Conservation (phyloP, 2,797 vertebrate species). For the Helicolenus hilgendorfi region DNA sequence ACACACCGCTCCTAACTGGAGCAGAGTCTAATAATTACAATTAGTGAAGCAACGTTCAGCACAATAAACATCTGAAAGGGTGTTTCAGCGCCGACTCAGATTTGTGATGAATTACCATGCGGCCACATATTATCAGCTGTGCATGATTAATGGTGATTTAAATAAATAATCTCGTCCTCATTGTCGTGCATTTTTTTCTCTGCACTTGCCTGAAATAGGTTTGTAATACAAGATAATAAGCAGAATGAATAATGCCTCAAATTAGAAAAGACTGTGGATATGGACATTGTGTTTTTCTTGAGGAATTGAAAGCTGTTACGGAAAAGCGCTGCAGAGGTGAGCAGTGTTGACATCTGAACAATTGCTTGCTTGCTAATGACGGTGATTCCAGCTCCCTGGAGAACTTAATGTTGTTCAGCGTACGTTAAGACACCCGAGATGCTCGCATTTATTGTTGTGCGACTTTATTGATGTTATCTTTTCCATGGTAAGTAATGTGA, state of each 20-base stretch:
- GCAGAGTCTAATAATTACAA: conserved; percentile 74
- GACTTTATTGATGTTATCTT: conserved; percentile 42
- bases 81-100: conserved; percentile 41
- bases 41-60: conserved; percentile 36
- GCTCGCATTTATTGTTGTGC: background rate
- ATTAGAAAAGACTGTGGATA: conserved; percentile 63
- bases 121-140: conserved; percentile 55
- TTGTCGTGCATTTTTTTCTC: conserved; percentile 44
- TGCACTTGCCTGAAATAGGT: conserved; percentile 13
- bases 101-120: conserved; percentile 74
- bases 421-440: background rate
- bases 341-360: conserved; percentile 47
- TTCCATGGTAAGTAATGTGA: conserved; percentile 13
- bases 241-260: conserved; percentile 65
- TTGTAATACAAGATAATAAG: conserved; percentile 68
- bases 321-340: conserved; percentile 36
- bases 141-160: conserved; percentile 81
- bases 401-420: conserved; percentile 1
- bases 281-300: conserved; percentile 25
- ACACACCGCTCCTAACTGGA: conserved; percentile 19
- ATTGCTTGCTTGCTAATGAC: conserved; percentile 42
- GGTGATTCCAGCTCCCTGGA: conserved; percentile 39
- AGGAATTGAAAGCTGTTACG: conserved; percentile 41
- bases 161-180: conserved; percentile 67
- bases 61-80: conserved; percentile 63